Base-by-base conservation (phyloP, 2,888 invertebrate species). In the Tenthredo livida region DNA sequence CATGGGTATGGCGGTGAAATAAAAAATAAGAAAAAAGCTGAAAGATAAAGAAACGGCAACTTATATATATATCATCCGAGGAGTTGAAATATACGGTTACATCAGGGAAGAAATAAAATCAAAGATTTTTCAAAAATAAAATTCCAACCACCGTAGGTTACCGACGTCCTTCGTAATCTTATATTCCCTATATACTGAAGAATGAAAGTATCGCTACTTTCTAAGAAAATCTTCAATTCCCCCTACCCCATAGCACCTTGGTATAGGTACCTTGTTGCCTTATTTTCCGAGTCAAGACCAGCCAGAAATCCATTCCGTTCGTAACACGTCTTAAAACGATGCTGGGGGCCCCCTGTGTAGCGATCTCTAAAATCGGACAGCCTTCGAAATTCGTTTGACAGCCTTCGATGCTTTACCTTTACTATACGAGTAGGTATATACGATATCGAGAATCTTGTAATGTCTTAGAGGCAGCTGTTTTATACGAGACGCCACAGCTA, bases 301-400 rank as follows among this genome's bases (percentile, higher is more conserved):
- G 37, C 33, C 33, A 21, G 61, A 29, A 77, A 80, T 61, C 80
- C 61, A 80, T 80, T 80, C n/a, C 61, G 37, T 54, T 61, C 25
- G 80, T 80, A 61, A 80, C 80, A 61, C 80, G 58, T 80, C 61
- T 80, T 58, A 61, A 80, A 80, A 80, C 80, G 80, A 61, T 80
- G 40, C 40, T 40, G 21, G 58, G 17, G 37, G 37, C 21, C 61
- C 58, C 80, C 61, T 21, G 54, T 77, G 77, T 54, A 50, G 29
- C 77, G 77, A 47, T 77, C 47, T 77, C 54, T 80, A 7, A 40
- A 80, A 61, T 80, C 80, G 58, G 80, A 80, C 80, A 58, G 58
- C 58, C 37, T 61, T 61, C 40, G 58, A 61, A 80, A 80, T 80
- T 80, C 80, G 58, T 40, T 80, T 37, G 58, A 80, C 58, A 58